phyloP scores from a whole-genome alignment of 2,888 invertebrate genomes.

The Physocephala rufipes region DNA sequence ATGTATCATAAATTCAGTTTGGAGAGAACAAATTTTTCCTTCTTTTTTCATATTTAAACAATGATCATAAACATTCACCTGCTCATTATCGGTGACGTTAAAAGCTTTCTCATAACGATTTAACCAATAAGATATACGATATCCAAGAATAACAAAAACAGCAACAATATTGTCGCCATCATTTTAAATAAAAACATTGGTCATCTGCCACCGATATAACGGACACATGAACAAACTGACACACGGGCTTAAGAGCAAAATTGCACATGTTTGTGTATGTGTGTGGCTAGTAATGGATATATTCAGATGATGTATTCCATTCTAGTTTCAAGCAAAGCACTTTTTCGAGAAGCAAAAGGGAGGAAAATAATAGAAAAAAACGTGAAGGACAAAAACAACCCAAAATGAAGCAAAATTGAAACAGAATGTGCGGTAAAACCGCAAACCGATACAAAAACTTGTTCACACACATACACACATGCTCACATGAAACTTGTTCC shows the following conservation, averaged over 20 bases:
- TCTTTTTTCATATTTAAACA: too few species aligned
- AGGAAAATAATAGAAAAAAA: background rate
- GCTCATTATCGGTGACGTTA: too few species aligned
- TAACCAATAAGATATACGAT: background rate
- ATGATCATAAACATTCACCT: too few species aligned
- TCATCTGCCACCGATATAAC: constrained; percentile 22
- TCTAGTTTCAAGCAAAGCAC: constrained; percentile 21
- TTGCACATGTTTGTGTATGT: background rate
- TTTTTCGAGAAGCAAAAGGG: background rate
- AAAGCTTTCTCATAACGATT: too few species aligned
- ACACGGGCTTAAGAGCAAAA: background rate
- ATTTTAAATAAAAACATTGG: constrained; percentile 17
- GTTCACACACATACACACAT: constrained; percentile 10
- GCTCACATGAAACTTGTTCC: background rate
- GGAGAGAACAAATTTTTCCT: background rate
- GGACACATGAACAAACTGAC: background rate
- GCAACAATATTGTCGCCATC: constrained; percentile 4
- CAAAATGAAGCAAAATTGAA: constrained; percentile 23
- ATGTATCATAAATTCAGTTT: background rate
- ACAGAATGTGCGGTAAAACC: constrained; percentile 29
- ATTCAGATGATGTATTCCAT: constrained; percentile 21
- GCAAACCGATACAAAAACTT: background rate
- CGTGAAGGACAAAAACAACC: background rate
- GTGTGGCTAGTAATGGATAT: constrained; percentile 1
- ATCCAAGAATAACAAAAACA: background rate